Evolutionary conservation across 2,797 vertebrate genomes (phyloP).

Genomic region (Takifugu rubripes): DNA sequence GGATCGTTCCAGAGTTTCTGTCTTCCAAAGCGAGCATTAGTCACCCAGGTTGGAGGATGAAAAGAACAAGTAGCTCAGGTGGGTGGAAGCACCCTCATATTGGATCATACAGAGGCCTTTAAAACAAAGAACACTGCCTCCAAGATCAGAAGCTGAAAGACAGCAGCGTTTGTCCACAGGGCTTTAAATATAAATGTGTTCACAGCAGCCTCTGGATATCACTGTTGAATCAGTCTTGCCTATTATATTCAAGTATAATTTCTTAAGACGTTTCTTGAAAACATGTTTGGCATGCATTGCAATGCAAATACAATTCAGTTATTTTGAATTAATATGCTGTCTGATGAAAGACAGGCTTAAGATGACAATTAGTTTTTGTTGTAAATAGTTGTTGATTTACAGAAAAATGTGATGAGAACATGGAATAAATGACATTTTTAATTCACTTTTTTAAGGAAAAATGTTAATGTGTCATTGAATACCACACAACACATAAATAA

Average conservation of each 20-base stretch:
- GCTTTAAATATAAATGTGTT: constrained; percentile 32
- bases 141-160: constrained; percentile 46
- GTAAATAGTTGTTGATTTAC: no score
- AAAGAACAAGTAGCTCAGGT: constrained; percentile 65
- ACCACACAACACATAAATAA: not conserved
- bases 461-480: no score
- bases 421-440: not conserved
- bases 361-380: no score
- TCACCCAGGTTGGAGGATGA: constrained; percentile 72
- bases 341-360: no score
- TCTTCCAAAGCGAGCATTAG: constrained; percentile 58
- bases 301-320: not conserved
- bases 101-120: constrained; percentile 55
- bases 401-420: no score
- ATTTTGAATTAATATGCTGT: not conserved
- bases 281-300: not conserved
- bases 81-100: constrained; percentile 66
- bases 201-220: constrained; percentile 24
- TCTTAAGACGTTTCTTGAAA: constrained; percentile 2
- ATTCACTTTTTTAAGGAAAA: not conserved
- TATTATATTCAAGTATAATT: constrained; percentile 2
- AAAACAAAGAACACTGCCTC: constrained; percentile 58
- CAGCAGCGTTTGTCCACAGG: constrained; percentile 23
- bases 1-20: constrained; percentile 44
- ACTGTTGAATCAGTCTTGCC: constrained; percentile 5